Percentiles rank a stretch among this genome's conserved stretches.
Conservation (phyloP, 1,140 invertebrate species). For the Hypothenemus hampei region DNA sequence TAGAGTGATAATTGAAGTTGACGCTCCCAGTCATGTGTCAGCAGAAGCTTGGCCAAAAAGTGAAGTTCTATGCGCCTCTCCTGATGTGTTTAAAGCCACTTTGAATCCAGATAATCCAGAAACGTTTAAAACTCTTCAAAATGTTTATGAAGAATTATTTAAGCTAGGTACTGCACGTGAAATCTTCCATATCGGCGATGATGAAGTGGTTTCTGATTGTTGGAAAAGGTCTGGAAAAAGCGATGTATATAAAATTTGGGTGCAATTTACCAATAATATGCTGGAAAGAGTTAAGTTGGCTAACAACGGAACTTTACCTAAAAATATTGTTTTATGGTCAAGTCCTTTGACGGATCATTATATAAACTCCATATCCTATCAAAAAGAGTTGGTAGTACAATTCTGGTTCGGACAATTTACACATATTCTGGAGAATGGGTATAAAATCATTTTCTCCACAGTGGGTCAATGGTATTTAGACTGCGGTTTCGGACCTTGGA, state of each 20-base stretch:
- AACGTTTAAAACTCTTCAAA: constrained; percentile 59
- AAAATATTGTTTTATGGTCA: constrained; percentile 68
- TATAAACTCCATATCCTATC: constrained; percentile 43
- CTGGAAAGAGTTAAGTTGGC: constrained; percentile 57
- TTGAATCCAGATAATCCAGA: constrained; percentile 70
- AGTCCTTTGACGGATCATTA: constrained; percentile 62
- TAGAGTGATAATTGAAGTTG: constrained; percentile 65
- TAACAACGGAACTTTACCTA: constrained; percentile 57
- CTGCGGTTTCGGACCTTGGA: constrained; percentile 76
- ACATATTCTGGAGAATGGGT: constrained; percentile 63
- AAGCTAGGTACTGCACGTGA: constrained; percentile 56
- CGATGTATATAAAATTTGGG: constrained; percentile 67
- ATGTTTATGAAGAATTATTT: constrained; percentile 62
- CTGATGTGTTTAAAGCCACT: constrained; percentile 55
- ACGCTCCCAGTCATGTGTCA: constrained; percentile 75
- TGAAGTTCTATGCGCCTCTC: constrained; percentile 51
- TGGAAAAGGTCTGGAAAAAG: constrained; percentile 50
- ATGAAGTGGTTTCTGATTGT: constrained; percentile 71
- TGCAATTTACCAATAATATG: constrained; percentile 63
- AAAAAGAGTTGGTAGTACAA: constrained; percentile 56
- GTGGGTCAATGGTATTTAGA: constrained; percentile 81
- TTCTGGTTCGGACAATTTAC: constrained; percentile 69
- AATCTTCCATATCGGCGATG: constrained; percentile 74
- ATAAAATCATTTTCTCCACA: constrained; percentile 70
- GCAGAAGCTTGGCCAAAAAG: constrained; percentile 55